A percentile compares a stretch with the other conserved stretches of the same genome.
Conservation (phyloP, 2,113 vertebrate genomes). For the Parus major region DNA sequence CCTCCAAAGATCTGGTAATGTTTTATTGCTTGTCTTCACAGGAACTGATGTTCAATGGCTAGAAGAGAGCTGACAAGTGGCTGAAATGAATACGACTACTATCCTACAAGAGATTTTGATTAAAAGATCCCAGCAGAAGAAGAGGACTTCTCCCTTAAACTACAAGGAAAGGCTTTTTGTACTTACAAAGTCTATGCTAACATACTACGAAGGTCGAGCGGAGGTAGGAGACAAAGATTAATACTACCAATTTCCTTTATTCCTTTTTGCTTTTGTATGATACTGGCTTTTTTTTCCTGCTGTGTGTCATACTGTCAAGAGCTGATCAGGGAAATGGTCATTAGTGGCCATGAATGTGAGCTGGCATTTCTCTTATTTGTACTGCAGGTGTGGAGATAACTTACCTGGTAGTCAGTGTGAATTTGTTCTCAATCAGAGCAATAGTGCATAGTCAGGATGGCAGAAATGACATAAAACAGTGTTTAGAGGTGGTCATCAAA, state of each 20-base stretch:
- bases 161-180: constrained; percentile 93
- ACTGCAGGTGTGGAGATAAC: background rate
- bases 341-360: background rate
- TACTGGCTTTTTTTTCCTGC: background rate
- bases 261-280: background rate
- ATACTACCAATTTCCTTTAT: background rate
- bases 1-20: background rate
- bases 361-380: background rate
- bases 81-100: constrained; percentile 84
- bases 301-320: background rate
- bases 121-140: constrained; percentile 95
- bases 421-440: background rate
- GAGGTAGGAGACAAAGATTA: constrained; percentile 79
- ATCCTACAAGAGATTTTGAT: constrained; percentile 90
- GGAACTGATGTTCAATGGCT: constrained; percentile 77
- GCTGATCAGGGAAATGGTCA: background rate
- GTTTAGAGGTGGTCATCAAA: background rate
- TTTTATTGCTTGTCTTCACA: constrained; percentile 21
- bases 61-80: constrained; percentile 71
- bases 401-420: background rate
- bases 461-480: background rate
- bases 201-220: constrained; percentile 87
- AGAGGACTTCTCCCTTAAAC: constrained; percentile 90
- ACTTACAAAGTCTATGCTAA: constrained; percentile 83
- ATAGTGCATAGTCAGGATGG: background rate